Conservation (phyloP, 2,888 invertebrate species). For the Liopterus haemorrhoidalis region DNA sequence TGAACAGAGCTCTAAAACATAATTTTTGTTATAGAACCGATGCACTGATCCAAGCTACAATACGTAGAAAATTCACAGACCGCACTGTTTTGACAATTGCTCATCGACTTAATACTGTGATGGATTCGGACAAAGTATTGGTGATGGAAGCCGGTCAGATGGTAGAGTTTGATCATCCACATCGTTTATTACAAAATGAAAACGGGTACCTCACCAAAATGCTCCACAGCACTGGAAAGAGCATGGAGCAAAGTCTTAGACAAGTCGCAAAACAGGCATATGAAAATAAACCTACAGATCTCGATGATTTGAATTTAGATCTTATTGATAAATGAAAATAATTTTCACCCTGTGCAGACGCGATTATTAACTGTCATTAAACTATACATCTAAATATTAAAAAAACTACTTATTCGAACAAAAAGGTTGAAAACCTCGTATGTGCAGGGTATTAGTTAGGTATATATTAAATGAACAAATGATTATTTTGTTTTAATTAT, state of each 20-base stretch:
- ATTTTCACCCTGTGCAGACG: too few species aligned
- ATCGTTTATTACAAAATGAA: slow-evolving; percentile 40
- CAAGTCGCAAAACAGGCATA: slow-evolving; percentile 29
- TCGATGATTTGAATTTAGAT: slow-evolving; percentile 10
- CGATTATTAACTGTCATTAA: too few species aligned
- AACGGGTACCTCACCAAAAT: slow-evolving; percentile 41
- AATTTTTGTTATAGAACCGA: slow-evolving; percentile 58
- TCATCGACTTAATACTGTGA: slow-evolving; percentile 75
- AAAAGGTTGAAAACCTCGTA: neutral
- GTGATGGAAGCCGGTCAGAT: slow-evolving; percentile 53
- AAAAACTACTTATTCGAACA: neutral
- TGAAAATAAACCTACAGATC: slow-evolving; percentile 12
- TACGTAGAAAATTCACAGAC: slow-evolving; percentile 63
- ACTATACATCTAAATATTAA: too few species aligned
- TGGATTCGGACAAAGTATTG: slow-evolving; percentile 72
- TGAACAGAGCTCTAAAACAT: too few species aligned
- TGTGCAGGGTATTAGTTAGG: too few species aligned
- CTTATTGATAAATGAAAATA: slow-evolving; percentile 3
- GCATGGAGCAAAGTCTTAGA: slow-evolving; percentile 32
- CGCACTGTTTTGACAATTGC: slow-evolving; percentile 80
- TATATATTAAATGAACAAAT: too few species aligned
- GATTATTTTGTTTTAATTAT: too few species aligned
- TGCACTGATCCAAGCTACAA: slow-evolving; percentile 69
- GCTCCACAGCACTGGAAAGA: slow-evolving; percentile 42
- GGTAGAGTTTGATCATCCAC: slow-evolving; percentile 51